Conservation (phyloP, 2,797 vertebrate genomes). For the Phyllotis vaccarum region DNA sequence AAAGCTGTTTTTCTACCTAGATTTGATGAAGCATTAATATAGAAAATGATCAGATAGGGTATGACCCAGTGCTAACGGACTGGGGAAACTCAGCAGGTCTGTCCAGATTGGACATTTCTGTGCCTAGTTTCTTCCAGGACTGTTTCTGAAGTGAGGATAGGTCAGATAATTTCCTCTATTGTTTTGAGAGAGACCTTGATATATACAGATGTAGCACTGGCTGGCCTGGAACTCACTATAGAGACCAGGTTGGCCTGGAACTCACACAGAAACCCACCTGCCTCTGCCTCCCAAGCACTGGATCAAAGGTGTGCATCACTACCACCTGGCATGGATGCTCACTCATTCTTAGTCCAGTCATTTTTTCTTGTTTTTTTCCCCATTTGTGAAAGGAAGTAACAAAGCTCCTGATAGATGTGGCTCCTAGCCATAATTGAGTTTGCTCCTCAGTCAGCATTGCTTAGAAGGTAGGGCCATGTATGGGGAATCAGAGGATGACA, state of each 20-base stretch:
- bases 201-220: neutral
- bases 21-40: neutral
- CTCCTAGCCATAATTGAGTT: neutral
- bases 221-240: neutral
- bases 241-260: too few relatives aligned
- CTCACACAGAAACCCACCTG: too few relatives aligned
- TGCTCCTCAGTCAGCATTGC: neutral
- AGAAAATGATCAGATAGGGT: neutral
- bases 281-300: neutral
- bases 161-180: neutral
- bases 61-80: neutral
- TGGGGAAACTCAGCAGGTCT: neutral
- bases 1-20: neutral
- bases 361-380: neutral
- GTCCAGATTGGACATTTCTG: neutral
- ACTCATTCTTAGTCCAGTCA: neutral
- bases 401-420: neutral
- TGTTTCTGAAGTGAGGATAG: neutral
- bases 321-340: neutral
- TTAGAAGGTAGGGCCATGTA: neutral
- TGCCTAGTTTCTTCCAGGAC: neutral
- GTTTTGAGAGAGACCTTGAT: neutral
- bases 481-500: neutral
- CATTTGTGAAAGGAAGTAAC: neutral
- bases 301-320: neutral